Percentiles rank a stretch among this genome's conserved stretches.
These are phyloP conservation scores for Ophioninae sp. DNA, from an alignment of 2,888 invertebrate species.

Conservation along the genomic window DNA sequence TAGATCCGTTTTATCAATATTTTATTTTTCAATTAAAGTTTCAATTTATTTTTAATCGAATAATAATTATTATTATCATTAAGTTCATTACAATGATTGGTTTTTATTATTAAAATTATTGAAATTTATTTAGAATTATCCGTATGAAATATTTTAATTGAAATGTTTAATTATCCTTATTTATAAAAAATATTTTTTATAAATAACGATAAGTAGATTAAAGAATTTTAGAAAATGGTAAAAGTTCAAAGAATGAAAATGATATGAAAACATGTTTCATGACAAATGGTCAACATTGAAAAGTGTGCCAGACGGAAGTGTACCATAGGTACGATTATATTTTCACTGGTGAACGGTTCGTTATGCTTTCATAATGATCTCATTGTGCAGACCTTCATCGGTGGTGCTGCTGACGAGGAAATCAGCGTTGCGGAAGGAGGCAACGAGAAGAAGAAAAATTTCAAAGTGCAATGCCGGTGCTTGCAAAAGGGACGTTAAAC, in stretches of 20 bases:
- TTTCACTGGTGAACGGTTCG: background rate
- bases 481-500: constrained; percentile 49
- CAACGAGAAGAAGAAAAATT: constrained; percentile 51
- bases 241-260: background rate
- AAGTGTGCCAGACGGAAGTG: background rate
- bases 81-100: no score
- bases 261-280: background rate
- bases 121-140: no score
- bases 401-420: constrained; percentile 54
- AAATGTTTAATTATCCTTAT: no score
- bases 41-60: no score
- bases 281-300: background rate
- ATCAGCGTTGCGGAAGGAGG: constrained; percentile 43
- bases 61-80: no score
- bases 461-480: constrained; percentile 37
- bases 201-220: no score
- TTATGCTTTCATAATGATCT: background rate
- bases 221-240: background rate
- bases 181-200: no score
- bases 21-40: no score
- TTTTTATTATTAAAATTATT: no score
- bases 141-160: no score
- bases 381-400: constrained; percentile 56
- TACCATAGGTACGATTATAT: background rate
- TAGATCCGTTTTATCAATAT: background rate